Percentiles rank a stretch among this genome's conserved stretches.
These are phyloP conservation scores for Philonicus albiceps DNA, from an alignment of 2,888 invertebrate species.

Conservation along the genomic window DNA sequence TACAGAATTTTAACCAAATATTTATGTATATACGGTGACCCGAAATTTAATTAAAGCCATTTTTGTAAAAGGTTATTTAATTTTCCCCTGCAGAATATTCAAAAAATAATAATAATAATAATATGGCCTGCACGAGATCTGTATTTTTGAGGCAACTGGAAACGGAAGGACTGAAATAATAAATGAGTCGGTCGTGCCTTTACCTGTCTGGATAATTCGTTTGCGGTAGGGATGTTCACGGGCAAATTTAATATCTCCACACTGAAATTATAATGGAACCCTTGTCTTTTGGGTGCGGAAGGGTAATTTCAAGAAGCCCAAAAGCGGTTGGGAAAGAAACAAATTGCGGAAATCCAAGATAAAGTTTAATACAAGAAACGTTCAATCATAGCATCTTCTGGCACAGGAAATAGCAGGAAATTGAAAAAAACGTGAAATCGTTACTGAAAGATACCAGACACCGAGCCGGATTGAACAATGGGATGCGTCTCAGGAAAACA, in stretches of 20 bases:
- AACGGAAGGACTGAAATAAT: background rate
- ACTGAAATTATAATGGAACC: slow-evolving; percentile 21
- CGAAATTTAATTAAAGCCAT: no score
- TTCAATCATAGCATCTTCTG: slow-evolving; percentile 45
- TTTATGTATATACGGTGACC: no score
- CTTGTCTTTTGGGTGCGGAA: slow-evolving; percentile 9
- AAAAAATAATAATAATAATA: background rate
- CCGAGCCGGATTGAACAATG: slow-evolving; percentile 3
- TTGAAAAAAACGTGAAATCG: slow-evolving; percentile 43
- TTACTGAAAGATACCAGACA: background rate
- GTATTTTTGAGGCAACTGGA: background rate
- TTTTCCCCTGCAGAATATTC: background rate
- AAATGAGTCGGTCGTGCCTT: background rate
- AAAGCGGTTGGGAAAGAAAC: slow-evolving; percentile 37
- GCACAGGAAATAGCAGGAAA: slow-evolving; percentile 44
- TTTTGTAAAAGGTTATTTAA: background rate
- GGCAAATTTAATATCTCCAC: slow-evolving; percentile 19
- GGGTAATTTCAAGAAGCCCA: slow-evolving; percentile 9
- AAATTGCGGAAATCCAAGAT: slow-evolving; percentile 46
- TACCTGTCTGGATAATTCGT: background rate
- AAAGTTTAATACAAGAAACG: slow-evolving; percentile 42
- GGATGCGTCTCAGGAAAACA: slow-evolving; percentile 20
- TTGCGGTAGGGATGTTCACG: background rate
- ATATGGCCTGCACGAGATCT: background rate
- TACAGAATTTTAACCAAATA: no score